Evolutionary conservation across 2,888 invertebrate species (phyloP), one percentile per base, ranked within the genome.

Genomic region (Chirona hameri): DNA sequence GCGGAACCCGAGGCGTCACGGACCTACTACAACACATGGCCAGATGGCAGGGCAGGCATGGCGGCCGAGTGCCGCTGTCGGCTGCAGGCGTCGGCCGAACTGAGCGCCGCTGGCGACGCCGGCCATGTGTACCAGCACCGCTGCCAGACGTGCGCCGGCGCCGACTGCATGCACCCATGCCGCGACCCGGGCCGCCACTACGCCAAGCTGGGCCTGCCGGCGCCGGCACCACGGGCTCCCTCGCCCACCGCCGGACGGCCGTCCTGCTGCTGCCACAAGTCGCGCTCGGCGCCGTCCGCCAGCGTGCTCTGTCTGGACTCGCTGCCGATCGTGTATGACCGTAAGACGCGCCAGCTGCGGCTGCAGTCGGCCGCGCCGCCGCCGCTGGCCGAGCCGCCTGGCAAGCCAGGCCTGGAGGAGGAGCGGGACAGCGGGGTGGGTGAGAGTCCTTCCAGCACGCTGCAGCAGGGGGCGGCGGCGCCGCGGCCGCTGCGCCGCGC

Each of bases 401-500:
- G 10, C 18, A 21, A n/a, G 21, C 21, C 21, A 21, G 39, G 27
- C 39, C 27, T 21, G 21, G 76, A 76, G 76, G 76, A 76, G 76
- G 76, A 76, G 76, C 76, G 76, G 0, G 76, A 76, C 76, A 76
- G 76, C 76, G 76, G 76, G 5, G 39, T 76, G 39, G 76, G 76
- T 7, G 76, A 76, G 76, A 76, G 76, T 21, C 76, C 76, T 31
- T 76, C 76, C 5, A 21, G 76, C 39, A 76, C 76, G 76, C 76
- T 76, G 39, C 76, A 76, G 76, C 76, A 76, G 76, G 76, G 76
- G 39, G 39, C 76, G 21, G 31, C 21, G 76, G 39, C 76, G 39
- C 76, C 76, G 76, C 76, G 39, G 76, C 76, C 76, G 76, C 76
- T 76, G 76, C 76, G 76, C 39, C 76, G 76, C 76, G 76, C 76